phyloP scores from a whole-genome alignment of 2,888 invertebrate genomes.

The Leptopterna dolabrata region DNA sequence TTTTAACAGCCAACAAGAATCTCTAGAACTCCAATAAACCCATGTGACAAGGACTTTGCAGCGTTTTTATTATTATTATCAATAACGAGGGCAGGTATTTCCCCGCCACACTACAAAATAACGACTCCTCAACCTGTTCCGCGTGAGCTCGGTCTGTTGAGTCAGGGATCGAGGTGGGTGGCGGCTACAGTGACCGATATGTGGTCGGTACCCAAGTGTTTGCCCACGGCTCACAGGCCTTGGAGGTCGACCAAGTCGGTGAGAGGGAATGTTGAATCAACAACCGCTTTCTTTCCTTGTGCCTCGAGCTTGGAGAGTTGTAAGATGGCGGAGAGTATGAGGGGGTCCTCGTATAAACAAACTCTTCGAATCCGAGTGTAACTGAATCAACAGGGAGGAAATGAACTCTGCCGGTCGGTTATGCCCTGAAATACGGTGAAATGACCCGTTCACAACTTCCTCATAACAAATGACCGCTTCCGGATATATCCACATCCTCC shows the following conservation, averaged over 20 bases:
- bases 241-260: neutral
- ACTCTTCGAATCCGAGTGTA: conserved; percentile 3
- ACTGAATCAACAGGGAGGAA: neutral
- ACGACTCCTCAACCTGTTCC: too few relatives aligned
- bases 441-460: neutral
- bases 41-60: too few relatives aligned
- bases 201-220: neutral
- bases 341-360: neutral
- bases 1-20: too few relatives aligned
- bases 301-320: neutral
- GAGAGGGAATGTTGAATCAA: neutral
- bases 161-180: too few relatives aligned
- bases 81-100: too few relatives aligned
- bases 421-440: neutral
- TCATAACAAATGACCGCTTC: too few relatives aligned
- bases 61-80: too few relatives aligned
- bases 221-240: neutral
- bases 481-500: too few relatives aligned
- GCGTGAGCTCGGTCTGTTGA: too few relatives aligned
- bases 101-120: too few relatives aligned
- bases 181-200: neutral
- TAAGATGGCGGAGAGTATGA: neutral
- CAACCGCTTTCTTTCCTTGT: neutral
- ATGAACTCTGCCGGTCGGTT: neutral
- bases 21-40: too few relatives aligned